phyloP scores from a whole-genome alignment of 2,113 vertebrate species.

The Hyperoodon ampullatus region DNA sequence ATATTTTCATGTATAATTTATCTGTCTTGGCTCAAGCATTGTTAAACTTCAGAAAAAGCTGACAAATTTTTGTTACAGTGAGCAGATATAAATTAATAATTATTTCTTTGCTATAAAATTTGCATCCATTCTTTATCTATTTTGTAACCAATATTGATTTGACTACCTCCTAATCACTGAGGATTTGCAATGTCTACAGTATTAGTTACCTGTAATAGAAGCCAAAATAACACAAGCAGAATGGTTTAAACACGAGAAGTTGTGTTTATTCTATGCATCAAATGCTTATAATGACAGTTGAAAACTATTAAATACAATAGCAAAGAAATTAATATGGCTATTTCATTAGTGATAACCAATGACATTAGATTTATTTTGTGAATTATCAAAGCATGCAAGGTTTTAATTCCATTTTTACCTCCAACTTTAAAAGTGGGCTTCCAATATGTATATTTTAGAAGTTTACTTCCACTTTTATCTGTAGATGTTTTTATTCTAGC shows the following conservation, averaged over 20 bases:
- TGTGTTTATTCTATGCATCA: conserved; percentile 27
- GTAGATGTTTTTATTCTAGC: conserved; percentile 14
- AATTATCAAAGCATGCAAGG: neutral
- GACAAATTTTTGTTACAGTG: conserved; percentile 82
- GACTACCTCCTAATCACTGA: conserved; percentile 68
- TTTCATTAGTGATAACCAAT: conserved; percentile 30
- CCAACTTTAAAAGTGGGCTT: neutral
- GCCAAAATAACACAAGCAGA: conserved; percentile 69
- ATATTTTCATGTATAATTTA: conserved; percentile 64
- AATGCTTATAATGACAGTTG: conserved; percentile 59
- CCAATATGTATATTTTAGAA: conserved; percentile 33
- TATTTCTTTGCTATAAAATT: conserved; percentile 83
- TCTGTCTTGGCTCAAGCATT: conserved; percentile 56
- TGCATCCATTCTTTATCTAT: conserved; percentile 81
- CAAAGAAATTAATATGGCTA: neutral
- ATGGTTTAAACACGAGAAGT: conserved; percentile 57
- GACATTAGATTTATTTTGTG: conserved; percentile 7
- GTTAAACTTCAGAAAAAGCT: conserved; percentile 84
- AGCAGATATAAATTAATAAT: conserved; percentile 84
- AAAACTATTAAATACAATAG: conserved; percentile 37
- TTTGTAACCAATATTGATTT: conserved; percentile 84
- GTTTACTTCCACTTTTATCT: conserved; percentile 41
- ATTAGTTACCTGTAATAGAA: conserved; percentile 71
- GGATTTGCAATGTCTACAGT: conserved; percentile 59
- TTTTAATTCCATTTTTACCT: conserved; percentile 11